These are phyloP conservation scores for Campoletis raptor DNA, from an alignment of 2,888 invertebrate species.

Conservation along the genomic window DNA sequence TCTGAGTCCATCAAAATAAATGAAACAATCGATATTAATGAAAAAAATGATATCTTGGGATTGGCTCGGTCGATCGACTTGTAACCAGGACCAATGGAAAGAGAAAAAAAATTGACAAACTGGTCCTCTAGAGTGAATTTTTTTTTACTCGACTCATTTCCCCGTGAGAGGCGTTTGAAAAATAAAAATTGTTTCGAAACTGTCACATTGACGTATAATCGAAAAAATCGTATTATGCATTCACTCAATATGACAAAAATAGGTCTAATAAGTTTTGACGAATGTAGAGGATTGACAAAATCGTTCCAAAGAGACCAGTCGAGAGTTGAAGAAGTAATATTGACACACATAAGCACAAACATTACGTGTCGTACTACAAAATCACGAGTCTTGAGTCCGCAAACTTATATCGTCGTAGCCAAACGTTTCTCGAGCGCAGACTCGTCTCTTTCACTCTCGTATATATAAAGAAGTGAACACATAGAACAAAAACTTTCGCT, in stretches of 20 bases:
- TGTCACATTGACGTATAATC: not conserved
- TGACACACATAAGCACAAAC: not conserved
- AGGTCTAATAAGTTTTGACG: not conserved
- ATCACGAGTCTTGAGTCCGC: conserved; percentile 17
- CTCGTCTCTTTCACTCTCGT: conserved; percentile 23
- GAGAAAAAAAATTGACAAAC: too few relatives aligned
- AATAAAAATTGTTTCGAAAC: not conserved
- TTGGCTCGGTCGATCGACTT: too few relatives aligned
- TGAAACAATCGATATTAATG: too few relatives aligned
- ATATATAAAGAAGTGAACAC: conserved; percentile 5
- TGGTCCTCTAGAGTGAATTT: too few relatives aligned
- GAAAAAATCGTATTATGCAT: not conserved
- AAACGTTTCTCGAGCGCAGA: conserved; percentile 16
- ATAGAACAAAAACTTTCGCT: conserved; percentile 18
- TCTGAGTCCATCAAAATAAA: too few relatives aligned
- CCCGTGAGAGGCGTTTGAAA: too few relatives aligned
- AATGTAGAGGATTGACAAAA: not conserved
- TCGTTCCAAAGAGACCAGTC: not conserved
- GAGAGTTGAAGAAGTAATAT: not conserved
- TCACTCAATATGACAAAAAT: not conserved
- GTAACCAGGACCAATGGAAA: too few relatives aligned
- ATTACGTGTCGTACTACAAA: not conserved
- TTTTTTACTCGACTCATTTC: too few relatives aligned
- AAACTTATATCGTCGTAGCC: not conserved
- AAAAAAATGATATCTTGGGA: too few relatives aligned